Conservation (phyloP, 2,113 vertebrate genomes). For the Calonectris borealis region DNA sequence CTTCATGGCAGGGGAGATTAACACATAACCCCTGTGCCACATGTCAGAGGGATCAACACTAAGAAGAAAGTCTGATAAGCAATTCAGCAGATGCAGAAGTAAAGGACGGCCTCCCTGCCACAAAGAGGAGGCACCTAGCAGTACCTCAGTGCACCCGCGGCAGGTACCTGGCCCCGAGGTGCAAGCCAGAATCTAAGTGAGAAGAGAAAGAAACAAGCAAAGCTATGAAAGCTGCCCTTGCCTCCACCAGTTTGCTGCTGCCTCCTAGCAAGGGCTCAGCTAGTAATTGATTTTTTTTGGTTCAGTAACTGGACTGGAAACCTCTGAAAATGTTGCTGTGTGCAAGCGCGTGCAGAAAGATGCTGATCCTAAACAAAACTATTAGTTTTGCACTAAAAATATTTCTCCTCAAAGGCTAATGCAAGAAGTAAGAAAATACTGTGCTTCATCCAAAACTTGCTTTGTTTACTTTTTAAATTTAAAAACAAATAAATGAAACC, state of each 20-base stretch:
- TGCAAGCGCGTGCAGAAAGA: not conserved
- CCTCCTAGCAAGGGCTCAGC: not conserved
- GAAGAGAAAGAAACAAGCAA: not conserved
- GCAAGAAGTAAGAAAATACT: not conserved
- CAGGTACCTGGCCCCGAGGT: not conserved
- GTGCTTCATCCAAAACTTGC: not conserved
- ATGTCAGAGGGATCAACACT: fast-evolving
- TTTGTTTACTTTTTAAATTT: not conserved
- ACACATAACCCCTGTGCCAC: fast-evolving
- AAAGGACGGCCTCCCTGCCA: not conserved
- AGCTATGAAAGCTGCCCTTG: not conserved
- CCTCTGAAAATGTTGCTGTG: not conserved
- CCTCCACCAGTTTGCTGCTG: not conserved
- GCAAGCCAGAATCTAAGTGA: not conserved
- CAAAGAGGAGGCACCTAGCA: not conserved
- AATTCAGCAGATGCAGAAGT: not conserved
- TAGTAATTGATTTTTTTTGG: not conserved
- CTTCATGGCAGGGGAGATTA: not conserved
- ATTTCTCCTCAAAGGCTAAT: not conserved
- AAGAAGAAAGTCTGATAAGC: not conserved
- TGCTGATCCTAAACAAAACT: not conserved
- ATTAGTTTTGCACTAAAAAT: not conserved
- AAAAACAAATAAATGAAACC: not conserved
- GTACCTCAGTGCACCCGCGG: not conserved
- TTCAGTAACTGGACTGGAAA: not conserved